Evolutionary conservation across 2,888 invertebrate genomes (phyloP).

Genomic region (Antheraea yamamai): DNA sequence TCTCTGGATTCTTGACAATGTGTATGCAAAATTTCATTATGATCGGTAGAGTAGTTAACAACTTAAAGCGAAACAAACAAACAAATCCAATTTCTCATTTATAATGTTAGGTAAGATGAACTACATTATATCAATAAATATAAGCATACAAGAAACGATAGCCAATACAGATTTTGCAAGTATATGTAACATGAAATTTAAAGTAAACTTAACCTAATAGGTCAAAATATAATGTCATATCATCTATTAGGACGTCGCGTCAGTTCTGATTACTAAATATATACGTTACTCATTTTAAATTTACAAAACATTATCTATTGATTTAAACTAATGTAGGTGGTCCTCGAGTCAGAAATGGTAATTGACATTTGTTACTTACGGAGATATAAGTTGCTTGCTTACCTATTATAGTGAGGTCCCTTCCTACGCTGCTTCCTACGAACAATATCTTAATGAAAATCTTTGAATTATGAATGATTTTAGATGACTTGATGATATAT

Average conservation of each 20-base stretch:
- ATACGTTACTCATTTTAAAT: not conserved
- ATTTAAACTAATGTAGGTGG: conserved; percentile 42
- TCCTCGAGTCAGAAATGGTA: conserved; percentile 36
- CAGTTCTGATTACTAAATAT: not conserved
- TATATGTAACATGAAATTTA: not conserved
- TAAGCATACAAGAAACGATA: not conserved
- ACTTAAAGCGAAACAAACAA: no score
- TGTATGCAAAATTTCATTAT: no score
- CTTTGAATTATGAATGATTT: conserved; percentile 28
- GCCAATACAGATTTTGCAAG: not conserved
- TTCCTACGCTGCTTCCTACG: conserved; percentile 43
- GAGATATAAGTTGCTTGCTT: conserved; percentile 44
- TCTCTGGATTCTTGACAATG: no score
- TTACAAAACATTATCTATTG: not conserved
- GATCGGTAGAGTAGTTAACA: no score
- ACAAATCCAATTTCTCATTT: no score
- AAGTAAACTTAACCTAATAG: not conserved
- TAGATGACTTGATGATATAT: not conserved
- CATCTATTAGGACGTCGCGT: not conserved
- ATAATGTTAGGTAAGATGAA: no score
- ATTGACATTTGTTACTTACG: conserved; percentile 49
- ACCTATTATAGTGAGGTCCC: conserved; percentile 46
- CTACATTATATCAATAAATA: not conserved
- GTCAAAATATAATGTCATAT: not conserved
- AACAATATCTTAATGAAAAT: conserved; percentile 33